A percentile compares a stretch with the other conserved stretches of the same genome.
Conservation (phyloP, 2,888 invertebrate genomes). For the Chydorus sphaericus region DNA sequence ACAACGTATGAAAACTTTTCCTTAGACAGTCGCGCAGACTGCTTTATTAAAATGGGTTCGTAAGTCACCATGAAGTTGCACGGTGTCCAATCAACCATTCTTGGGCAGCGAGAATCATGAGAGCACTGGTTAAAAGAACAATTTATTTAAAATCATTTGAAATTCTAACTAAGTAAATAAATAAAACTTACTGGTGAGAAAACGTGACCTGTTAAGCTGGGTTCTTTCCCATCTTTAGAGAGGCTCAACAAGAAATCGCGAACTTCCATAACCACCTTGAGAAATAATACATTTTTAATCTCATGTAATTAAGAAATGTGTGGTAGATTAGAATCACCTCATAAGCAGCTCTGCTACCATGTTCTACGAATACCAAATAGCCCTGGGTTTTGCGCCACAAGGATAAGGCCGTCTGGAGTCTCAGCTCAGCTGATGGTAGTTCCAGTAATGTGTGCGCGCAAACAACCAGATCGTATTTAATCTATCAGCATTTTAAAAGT, state of each 20-base stretch:
- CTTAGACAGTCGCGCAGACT: constrained; percentile 24
- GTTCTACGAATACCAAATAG: constrained; percentile 68
- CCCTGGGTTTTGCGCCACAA: constrained; percentile 75
- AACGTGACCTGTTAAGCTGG: constrained; percentile 29
- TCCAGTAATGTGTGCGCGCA: constrained; percentile 70
- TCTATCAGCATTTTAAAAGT: no score
- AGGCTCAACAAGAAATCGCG: constrained; percentile 59
- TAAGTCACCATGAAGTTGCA: constrained; percentile 62
- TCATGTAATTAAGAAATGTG: constrained; percentile 5
- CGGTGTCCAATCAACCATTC: constrained; percentile 47
- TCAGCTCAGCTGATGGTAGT: constrained; percentile 45
- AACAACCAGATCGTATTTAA: constrained; percentile 62
- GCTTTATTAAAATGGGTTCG: constrained; percentile 24
- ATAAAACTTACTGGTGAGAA: constrained; percentile 56
- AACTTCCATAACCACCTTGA: constrained; percentile 57
- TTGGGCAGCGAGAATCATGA: constrained; percentile 63
- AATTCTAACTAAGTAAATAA: not conserved
- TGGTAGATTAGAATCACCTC: constrained; percentile 32
- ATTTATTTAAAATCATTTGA: not conserved
- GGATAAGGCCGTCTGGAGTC: constrained; percentile 53
- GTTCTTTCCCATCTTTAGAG: constrained; percentile 19
- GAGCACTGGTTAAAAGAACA: constrained; percentile 46
- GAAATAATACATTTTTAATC: constrained; percentile 16
- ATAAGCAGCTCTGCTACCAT: constrained; percentile 68
- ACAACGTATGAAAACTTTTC: constrained; percentile 67